Evolutionary conservation across 2,888 invertebrate genomes (phyloP), one percentile per base, ranked within the genome.

Genomic region (Calliopum simillimum): DNA sequence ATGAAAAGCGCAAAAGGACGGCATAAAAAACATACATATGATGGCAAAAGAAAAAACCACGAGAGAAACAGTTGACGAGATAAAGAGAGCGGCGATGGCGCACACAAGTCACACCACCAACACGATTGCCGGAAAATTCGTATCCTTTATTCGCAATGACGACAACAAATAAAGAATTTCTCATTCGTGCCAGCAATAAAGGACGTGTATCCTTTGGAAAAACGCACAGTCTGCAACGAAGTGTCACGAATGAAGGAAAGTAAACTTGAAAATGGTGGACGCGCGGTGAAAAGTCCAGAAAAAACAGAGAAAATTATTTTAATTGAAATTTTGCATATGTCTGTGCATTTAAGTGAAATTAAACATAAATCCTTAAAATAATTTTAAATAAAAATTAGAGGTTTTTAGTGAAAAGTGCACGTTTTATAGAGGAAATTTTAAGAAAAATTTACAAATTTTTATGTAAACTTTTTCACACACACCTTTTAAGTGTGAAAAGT

Each of bases 221-320:
- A 67, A 47, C 67, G n/a, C 67, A 59, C 67, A 67, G 67, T 67
- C 67, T 59, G 47, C 67, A 59, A 44, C 67, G 59, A 59, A 49
- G 67, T 58, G 49, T 67, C 49, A 58, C 58, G 59, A 67, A 49
- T 23, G 41, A 58, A 59, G 33, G 59, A 58, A 33, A 51, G n/a
- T 8, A 41, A 19, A 43, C 25, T 23, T 47, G 19, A 43, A 66
- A 66, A 66, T 66, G 55, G 56, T 56, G 65, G 65, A 43, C 44
- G 56, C 53, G 55, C 16, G 21, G 21, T 44, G 44, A 46, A 66
- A 55, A 16, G 8, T 21, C 8, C 16, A 55, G 33, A 64, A 33
- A 21, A 53, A 53, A 53, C 1, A 46, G 13, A 49, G 16, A 49
- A 49, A 49, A 19, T 49, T 49, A 13, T 11, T 49, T 49, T 49